phyloP scores from a whole-genome alignment of 2,797 vertebrate genomes.

The Eurystomus glaucurus region DNA sequence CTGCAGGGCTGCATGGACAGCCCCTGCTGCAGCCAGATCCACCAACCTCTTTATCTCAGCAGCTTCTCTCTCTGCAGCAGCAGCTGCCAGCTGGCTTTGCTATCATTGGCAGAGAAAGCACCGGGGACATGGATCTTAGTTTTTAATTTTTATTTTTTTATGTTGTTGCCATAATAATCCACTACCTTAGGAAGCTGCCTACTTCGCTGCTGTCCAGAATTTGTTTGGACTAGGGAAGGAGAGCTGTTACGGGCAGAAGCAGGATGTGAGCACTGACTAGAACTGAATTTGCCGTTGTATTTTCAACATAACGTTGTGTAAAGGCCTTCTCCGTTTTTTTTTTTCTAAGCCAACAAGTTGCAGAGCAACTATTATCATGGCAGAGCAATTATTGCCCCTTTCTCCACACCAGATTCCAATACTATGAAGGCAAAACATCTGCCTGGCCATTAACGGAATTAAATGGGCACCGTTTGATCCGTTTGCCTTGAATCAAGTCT shows the following conservation, averaged over 20 bases:
- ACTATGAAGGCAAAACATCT: neutral
- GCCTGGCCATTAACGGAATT: neutral
- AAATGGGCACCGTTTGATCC: neutral
- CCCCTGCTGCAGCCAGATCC: neutral
- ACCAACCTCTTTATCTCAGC: neutral
- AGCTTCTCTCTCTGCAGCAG: neutral
- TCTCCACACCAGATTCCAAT: neutral
- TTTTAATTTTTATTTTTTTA: neutral
- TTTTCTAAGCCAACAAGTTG: neutral
- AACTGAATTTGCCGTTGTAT: neutral
- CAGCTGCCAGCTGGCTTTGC: neutral
- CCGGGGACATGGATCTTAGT: neutral
- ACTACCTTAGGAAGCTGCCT: neutral
- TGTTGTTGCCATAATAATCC: neutral
- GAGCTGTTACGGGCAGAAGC: neutral
- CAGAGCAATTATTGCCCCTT: neutral
- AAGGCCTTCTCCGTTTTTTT: neutral
- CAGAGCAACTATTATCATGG: neutral
- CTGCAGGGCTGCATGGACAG: neutral
- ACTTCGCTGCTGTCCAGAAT: neutral
- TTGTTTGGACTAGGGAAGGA: neutral
- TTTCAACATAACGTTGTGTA: neutral
- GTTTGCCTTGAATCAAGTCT: neutral
- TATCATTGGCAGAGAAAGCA: neutral
- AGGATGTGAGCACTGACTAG: neutral